Evolutionary conservation across 2,797 vertebrate genomes (phyloP).

Genomic region (Cryptoblepharus egeriae): DNA sequence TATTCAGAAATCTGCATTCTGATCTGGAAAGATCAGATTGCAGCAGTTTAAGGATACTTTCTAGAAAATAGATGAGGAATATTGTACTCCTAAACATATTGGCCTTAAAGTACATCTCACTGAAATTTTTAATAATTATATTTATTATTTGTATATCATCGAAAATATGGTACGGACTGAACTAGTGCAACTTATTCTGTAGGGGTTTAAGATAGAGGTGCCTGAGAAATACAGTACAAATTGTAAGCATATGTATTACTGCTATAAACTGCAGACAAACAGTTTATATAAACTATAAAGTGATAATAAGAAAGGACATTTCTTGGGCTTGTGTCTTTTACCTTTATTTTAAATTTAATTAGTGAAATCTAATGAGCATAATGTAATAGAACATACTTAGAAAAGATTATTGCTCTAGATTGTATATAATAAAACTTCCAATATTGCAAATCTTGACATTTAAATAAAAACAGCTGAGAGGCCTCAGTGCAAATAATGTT

Average conservation of each 20-base stretch:
- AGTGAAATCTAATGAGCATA: slow-evolving; percentile 30
- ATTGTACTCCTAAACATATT: not conserved
- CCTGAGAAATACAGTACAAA: not conserved
- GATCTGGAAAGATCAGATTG: slow-evolving; percentile 46
- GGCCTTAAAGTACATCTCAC: slow-evolving; percentile 1
- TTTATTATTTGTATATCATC: slow-evolving; percentile 2
- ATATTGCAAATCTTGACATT: slow-evolving; percentile 29
- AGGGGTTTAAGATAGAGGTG: not conserved
- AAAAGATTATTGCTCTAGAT: slow-evolving; percentile 19
- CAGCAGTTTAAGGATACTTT: not conserved
- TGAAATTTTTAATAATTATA: not conserved
- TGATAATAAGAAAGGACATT: not conserved
- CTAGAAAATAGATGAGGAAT: slow-evolving; percentile 16
- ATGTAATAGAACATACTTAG: slow-evolving; percentile 23
- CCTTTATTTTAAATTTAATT: slow-evolving; percentile 54
- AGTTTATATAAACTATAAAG: slow-evolving; percentile 37
- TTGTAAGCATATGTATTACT: slow-evolving; percentile 26
- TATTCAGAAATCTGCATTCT: slow-evolving; percentile 39
- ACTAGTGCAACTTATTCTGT: not conserved
- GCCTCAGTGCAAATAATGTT: slow-evolving; percentile 41
- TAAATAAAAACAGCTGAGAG: slow-evolving; percentile 38
- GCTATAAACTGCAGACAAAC: slow-evolving; percentile 17
- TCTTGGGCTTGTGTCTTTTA: slow-evolving; percentile 46
- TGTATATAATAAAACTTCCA: slow-evolving; percentile 36
- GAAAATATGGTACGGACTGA: not conserved